These are phyloP conservation scores for Tethea ocularis DNA, from an alignment of 2,888 invertebrate genomes.

Conservation along the genomic window DNA sequence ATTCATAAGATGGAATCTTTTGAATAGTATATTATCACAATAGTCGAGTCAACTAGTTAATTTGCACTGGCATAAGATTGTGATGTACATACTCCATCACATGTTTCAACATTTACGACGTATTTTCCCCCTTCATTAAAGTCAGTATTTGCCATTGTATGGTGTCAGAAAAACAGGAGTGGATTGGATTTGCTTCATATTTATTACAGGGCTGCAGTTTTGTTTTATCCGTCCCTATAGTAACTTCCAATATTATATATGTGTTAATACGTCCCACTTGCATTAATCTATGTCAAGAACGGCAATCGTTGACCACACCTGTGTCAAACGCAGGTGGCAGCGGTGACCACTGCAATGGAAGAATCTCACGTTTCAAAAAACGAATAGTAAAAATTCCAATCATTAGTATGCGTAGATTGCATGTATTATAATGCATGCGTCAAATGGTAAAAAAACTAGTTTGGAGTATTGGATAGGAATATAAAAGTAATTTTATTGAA, in stretches of 20 bases:
- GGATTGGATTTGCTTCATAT: no score
- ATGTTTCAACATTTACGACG: no score
- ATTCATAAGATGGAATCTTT: neutral
- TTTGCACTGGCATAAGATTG: no score
- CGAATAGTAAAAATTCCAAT: neutral
- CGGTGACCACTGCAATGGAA: neutral
- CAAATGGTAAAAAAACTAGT: no score
- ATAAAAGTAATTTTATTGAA: no score
- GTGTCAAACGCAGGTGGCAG: slow-evolving; percentile 8
- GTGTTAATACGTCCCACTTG: neutral
- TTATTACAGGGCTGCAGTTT: neutral
- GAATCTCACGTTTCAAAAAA: neutral
- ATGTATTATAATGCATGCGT: neutral
- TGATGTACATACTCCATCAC: no score
- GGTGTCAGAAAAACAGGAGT: no score
- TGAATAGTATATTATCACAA: neutral
- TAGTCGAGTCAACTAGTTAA: no score
- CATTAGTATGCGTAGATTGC: neutral
- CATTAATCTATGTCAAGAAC: slow-evolving; percentile 9
- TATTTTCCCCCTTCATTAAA: no score
- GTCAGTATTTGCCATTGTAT: no score
- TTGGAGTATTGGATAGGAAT: no score
- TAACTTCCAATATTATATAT: neutral
- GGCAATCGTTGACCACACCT: slow-evolving; percentile 5
- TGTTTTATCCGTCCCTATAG: neutral